These are phyloP conservation scores for Scortum barcoo DNA, from an alignment of 2,113 vertebrate genomes.

Conservation along the genomic window DNA sequence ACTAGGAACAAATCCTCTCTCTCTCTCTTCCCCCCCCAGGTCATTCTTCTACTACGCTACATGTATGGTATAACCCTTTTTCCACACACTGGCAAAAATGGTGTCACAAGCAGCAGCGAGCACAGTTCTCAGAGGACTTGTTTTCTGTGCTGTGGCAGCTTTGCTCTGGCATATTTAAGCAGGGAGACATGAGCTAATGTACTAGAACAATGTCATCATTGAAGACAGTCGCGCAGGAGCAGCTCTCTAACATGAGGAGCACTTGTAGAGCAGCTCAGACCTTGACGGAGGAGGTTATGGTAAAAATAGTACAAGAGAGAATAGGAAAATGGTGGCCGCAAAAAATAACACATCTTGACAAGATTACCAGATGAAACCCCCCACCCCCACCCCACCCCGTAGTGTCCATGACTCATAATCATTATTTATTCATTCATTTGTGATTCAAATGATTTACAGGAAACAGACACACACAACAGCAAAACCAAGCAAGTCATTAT, in stretches of 20 bases:
- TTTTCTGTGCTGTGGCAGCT: conserved; percentile 48
- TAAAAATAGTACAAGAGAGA: background rate
- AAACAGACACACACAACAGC: background rate
- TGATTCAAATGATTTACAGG: background rate
- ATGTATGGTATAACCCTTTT: conserved; percentile 34
- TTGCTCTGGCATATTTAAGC: conserved; percentile 45
- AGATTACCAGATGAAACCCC: background rate
- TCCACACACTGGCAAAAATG: conserved; percentile 38
- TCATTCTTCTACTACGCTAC: conserved; percentile 31
- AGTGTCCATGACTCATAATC: background rate
- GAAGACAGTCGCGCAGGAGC: conserved; percentile 8
- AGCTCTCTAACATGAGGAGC: background rate
- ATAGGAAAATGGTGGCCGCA: background rate
- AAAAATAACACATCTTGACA: background rate
- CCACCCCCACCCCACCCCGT: no score
- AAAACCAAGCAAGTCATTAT: background rate
- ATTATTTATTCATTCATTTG: background rate
- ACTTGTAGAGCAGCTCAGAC: conserved; percentile 3
- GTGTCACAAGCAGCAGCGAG: conserved; percentile 10
- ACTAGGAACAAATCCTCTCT: conserved; percentile 55
- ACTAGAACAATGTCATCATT: conserved; percentile 43
- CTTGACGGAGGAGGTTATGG: background rate
- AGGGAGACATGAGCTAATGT: conserved; percentile 41
- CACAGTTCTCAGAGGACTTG: conserved; percentile 25
- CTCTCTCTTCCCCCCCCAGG: conserved; percentile 1